Base-by-base conservation (phyloP, 2,888 invertebrate species). In the Xanthorhoe spadicearia region DNA sequence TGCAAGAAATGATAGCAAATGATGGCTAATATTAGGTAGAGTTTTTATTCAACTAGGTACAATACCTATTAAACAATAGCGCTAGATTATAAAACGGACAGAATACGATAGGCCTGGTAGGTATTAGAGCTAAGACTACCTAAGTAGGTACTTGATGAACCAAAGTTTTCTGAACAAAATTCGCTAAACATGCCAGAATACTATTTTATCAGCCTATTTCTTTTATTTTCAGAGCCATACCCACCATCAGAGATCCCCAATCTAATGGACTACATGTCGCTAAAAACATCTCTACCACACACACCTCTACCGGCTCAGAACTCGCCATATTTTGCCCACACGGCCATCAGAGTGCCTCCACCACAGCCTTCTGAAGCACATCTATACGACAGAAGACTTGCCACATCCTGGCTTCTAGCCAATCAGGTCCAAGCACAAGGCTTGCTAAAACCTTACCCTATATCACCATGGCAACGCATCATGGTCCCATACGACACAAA, bases 401-500 rank as follows among this genome's bases (percentile, higher is more conserved):
- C 94, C 4, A 94, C 94, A 10, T 93, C 93, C 48, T 93, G 93
- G 93, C 87, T 95, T 0, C 78, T 95, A 54, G 92, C 94, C 43
- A 94, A 94, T 68, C 92, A 94, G 74, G 91, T 88, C 10, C 93
- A 87, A 84, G 92, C 86, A 0, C 94, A 88, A 76, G 89, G 90
- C 0, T 82, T 93, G 4, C 81, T 93, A 5, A 93, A 93, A 78
- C 93, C 93, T 0, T 93, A 93, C 75, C 94, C 93, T 0, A 90
- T 93, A 51, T 90, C 92, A 0, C 93, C 94, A 1, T 95, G 95
- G 95, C 94, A 94, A 61, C 90, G 94, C 77, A 91, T 94, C 66
- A 94, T 94, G 87, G 89, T 94, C 77, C 94, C 94, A 0, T 95
- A 94, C 77, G 88, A 90, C 61, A 79, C 84, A 19, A 87, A 88